phyloP scores from a whole-genome alignment of 2,113 vertebrate genomes.

The Bos indicus region DNA sequence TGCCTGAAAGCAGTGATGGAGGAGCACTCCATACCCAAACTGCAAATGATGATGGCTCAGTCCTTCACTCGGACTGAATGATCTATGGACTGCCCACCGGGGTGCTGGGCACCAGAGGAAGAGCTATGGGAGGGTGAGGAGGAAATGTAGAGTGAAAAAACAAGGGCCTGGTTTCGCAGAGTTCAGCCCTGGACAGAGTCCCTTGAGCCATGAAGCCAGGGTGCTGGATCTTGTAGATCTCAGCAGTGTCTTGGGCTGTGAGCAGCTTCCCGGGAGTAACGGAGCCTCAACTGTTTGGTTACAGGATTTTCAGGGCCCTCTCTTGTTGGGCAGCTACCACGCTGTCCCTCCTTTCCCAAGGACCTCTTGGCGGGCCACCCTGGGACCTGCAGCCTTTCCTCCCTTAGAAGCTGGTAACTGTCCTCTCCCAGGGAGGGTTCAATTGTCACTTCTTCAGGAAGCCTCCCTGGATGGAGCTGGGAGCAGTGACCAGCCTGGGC shows the following conservation, averaged over 20 bases:
- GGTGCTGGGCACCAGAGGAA: not conserved
- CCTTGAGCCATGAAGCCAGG: not conserved
- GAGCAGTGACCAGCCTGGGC: not conserved
- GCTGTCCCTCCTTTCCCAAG: not conserved
- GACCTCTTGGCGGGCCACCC: not conserved
- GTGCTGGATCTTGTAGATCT: not conserved
- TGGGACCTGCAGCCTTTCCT: not conserved
- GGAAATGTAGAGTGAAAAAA: not conserved
- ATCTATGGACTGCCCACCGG: too few relatives aligned
- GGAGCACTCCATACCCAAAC: not conserved
- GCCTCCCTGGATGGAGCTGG: not conserved
- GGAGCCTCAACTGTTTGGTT: not conserved
- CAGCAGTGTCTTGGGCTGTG: fast-evolving
- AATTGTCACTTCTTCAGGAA: not conserved
- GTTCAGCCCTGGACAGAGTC: not conserved
- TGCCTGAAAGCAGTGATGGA: not conserved
- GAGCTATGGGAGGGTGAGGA: not conserved
- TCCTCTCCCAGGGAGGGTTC: not conserved
- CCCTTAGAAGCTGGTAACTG: not conserved
- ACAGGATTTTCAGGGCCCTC: not conserved
- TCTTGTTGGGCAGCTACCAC: not conserved
- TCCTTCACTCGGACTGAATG: not conserved
- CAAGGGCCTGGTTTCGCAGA: not conserved
- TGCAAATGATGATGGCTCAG: too few relatives aligned
- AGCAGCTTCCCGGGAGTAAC: fast-evolving